Base-by-base conservation (phyloP, 2,113 vertebrate species). In the Hoplias malabaricus region DNA sequence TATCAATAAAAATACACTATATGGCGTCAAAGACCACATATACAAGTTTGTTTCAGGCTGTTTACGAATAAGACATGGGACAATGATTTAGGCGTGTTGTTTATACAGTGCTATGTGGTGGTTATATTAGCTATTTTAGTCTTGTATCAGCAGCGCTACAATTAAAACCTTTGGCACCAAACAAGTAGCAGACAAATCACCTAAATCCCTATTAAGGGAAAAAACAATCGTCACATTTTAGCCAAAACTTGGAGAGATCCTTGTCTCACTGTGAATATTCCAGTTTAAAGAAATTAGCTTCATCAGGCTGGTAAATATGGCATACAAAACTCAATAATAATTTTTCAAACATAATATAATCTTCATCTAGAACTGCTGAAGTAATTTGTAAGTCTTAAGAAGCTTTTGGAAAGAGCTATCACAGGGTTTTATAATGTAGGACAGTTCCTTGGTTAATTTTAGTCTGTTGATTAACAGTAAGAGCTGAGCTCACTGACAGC, bases 381-480 rank as follows among this genome's bases (percentile, higher is more conserved):
- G 79, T 77, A 29, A 71, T 56, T 61, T 78, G 65, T n/a, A 46
- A 81, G 69, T 84, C 71, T 81, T 87, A 82, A 86, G 82, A 82
- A 80, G 81, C 85, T 85, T 88, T 89, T 80, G 65, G 4, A 82
- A 84, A 86, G 78, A 90, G 84, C 65, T 87, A 86, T 86, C 85
- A 74, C 75, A 59, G 80, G 42, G 80, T 85, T 59, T 59, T 61
- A 71, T 73, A 82, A 84, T 87, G 80, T 82, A 81, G 69, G 77
- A 77, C 83, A 86, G 83, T 86, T 80, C 80, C 73, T 73, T 78
- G 63, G 83, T 84, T 85, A 80, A 85, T 86, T 88, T 82, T 70
- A 78, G 79, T 50, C 36, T 53, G 56, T 83, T 86, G 54, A 75
- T 82, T 84, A 87, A 83, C 76, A 85, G 66, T 38, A 54, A 1